Evolutionary conservation across 2,888 invertebrate genomes (phyloP).

Genomic region (Periphyllus acericola): DNA sequence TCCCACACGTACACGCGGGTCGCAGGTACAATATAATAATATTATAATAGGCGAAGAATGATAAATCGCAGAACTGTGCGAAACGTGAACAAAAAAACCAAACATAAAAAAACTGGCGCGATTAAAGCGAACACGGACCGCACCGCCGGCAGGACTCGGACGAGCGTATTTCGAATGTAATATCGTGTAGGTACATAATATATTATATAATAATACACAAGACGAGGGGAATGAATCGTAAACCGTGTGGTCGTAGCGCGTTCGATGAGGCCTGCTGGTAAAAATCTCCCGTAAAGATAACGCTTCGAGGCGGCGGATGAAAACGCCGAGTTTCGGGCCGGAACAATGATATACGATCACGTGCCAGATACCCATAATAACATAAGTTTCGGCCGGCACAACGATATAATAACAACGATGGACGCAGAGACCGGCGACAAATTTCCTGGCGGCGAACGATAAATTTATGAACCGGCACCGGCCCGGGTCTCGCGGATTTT

Average conservation of each 20-base stretch:
- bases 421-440: no score
- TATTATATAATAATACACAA: no score
- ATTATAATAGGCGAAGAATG: background rate
- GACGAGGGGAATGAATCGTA: no score
- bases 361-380: background rate
- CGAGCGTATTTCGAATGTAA: background rate
- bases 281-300: no score
- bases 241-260: no score
- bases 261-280: no score
- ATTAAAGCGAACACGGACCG: background rate
- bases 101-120: background rate
- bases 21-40: background rate
- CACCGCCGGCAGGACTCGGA: no score
- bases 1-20: background rate
- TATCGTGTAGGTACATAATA: background rate
- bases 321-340: background rate
- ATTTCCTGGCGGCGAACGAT: no score
- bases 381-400: background rate
- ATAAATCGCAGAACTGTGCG: background rate
- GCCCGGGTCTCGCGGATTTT: no score
- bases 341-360: conserved; percentile 1
- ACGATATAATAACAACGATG: background rate
- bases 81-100: background rate
- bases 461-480: no score
- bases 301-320: background rate